These are phyloP conservation scores for Ostrea denselamellosa DNA, from an alignment of 1,140 invertebrate genomes.

Conservation along the genomic window DNA sequence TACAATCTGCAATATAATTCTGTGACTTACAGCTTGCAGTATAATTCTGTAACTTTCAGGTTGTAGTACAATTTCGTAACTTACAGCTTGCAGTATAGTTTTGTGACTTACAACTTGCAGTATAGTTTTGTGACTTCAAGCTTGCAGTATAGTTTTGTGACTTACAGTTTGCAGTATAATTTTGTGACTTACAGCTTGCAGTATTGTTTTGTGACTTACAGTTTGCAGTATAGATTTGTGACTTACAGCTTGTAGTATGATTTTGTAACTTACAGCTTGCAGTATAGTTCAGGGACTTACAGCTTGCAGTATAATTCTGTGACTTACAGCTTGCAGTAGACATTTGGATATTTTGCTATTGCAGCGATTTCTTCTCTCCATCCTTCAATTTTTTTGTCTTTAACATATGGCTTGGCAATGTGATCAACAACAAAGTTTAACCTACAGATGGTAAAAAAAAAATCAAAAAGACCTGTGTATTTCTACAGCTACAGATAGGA, in stretches of 20 bases:
- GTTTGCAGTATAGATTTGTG: background rate
- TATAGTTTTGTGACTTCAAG: background rate
- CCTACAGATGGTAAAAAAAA: conserved; percentile 3
- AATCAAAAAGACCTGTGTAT: no score
- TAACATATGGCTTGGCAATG: conserved; percentile 54
- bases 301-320: background rate
- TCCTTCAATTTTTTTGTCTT: conserved; percentile 47
- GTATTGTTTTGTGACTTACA: background rate
- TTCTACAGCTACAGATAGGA: no score
- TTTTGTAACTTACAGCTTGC: conserved; percentile 56
- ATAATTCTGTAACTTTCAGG: background rate
- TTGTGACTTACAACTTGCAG: background rate
- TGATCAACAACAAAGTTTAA: conserved; percentile 55
- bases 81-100: background rate
- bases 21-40: background rate
- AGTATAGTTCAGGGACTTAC: background rate
- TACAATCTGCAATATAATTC: background rate
- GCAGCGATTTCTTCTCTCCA: conserved; percentile 56
- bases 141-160: background rate
- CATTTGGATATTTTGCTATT: conserved; percentile 55
- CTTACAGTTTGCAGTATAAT: background rate
- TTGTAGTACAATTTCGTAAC: background rate
- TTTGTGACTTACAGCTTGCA: background rate
- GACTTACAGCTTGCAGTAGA: conserved; percentile 61
- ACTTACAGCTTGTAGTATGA: background rate